Evolutionary conservation across 30 jellyfish, hydroid and myxozoan species (phyloP), one percentile per base, ranked within the genome.

Genomic region (Aurelia coerulea): DNA sequence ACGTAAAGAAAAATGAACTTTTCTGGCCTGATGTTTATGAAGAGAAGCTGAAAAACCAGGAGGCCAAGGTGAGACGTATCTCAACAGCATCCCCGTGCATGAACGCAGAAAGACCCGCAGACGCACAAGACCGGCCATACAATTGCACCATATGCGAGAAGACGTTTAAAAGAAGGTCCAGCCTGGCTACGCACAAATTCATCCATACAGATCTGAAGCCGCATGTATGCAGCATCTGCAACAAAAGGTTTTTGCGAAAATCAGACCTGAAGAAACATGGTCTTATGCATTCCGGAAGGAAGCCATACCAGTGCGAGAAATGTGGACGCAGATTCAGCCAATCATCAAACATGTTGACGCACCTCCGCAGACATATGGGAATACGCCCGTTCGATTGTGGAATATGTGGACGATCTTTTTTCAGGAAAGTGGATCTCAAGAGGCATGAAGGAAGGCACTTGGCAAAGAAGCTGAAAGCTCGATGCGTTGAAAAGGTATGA

Each of bases 331-430:
- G 88, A 67, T 86, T 86, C 86, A 86, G 89, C 90, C 96, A 86
- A 86, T 86, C 96, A 2, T 86, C 96, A 29, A 86, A 86, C 86
- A 86, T 86, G 96, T 77, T 86, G 86, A 86, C 96, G 78, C 96
- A 86, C 81, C 73, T 86, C 33, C 90, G 96, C 64, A 66, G 96
- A 39, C 96, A 86, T 72, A 73, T 77, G 90, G 96, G 96, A 0
- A 77, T 73, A 51, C 51, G 96, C 42, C 90, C 89, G 58, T 77
- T 73, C 70, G 82, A 67, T 73, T 86, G 96, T 56, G 52, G 62
- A 18, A 69, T 73, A 17, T 86, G 96, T 58, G 74, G 76, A 35
- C 68, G 96, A 54, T 62, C 96, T 7, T 86, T 86, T 75, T 86
- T 73, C 90, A 51, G 96, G 42, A 86, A 86, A 58, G 88, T 77